Percentiles rank a stretch among this genome's conserved stretches.
These are phyloP conservation scores for Cenopis cana DNA, from an alignment of 2,888 invertebrate species.

Conservation along the genomic window DNA sequence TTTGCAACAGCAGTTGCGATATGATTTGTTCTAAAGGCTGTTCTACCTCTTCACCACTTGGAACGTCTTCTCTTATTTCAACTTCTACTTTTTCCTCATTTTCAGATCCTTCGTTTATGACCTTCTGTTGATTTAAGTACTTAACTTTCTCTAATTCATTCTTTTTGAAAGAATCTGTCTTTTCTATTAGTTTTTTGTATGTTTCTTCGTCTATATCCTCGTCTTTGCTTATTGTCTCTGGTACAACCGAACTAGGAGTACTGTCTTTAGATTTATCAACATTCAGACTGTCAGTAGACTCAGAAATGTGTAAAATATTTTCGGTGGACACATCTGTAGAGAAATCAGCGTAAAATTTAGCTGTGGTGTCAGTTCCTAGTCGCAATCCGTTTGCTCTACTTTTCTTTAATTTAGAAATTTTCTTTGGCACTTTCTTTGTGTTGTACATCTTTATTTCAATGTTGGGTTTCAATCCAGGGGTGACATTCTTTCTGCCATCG, in stretches of 20 bases:
- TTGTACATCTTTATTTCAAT: conserved; percentile 87
- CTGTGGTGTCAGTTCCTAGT: conserved; percentile 79
- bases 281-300: conserved; percentile 87
- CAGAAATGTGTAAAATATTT: conserved; percentile 86
- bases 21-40: conserved; percentile 91
- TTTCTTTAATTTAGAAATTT: conserved; percentile 89
- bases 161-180: conserved; percentile 83
- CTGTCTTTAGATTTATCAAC: conserved; percentile 67
- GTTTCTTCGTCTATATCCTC: conserved; percentile 80
- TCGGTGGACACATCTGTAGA: conserved; percentile 87
- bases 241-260: conserved; percentile 53
- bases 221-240: conserved; percentile 72
- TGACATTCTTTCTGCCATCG: conserved; percentile 60
- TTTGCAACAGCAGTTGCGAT: conserved; percentile 92
- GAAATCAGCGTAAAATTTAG: conserved; percentile 88
- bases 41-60: conserved; percentile 72
- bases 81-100: conserved; percentile 67
- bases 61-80: conserved; percentile 57
- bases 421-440: conserved; percentile 88
- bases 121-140: conserved; percentile 79
- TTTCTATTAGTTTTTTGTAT: conserved; percentile 78
- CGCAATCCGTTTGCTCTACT: conserved; percentile 85
- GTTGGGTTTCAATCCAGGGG: conserved; percentile 62
- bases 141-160: conserved; percentile 81
- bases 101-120: conserved; percentile 77